Percentiles rank a stretch among this genome's conserved stretches.
Conservation (phyloP, 2,888 invertebrate genomes). For the Thelaira solivaga region DNA sequence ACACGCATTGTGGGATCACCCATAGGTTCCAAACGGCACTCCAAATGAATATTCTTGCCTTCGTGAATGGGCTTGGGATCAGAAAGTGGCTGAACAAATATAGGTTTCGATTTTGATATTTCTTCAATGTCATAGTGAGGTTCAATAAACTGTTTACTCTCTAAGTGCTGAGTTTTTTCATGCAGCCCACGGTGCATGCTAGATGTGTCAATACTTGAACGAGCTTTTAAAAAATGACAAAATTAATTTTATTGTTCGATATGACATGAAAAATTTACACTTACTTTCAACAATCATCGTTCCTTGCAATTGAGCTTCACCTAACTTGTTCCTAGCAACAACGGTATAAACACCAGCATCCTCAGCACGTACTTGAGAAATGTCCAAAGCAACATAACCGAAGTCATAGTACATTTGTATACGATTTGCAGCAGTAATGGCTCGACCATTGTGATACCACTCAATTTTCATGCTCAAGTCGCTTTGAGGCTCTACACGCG, state of each 20-base stretch:
- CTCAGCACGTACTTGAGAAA: slow-evolving; percentile 92
- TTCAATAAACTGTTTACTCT: slow-evolving; percentile 90
- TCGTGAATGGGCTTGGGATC: slow-evolving; percentile 91
- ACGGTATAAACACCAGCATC: slow-evolving; percentile 96
- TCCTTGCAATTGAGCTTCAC: slow-evolving; percentile 90
- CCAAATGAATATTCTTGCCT: slow-evolving; percentile 93
- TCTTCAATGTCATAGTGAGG: slow-evolving; percentile 94
- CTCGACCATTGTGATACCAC: slow-evolving; percentile 97
- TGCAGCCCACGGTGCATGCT: slow-evolving; percentile 92
- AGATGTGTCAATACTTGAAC: slow-evolving; percentile 91
- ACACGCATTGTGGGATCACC: slow-evolving; percentile 97
- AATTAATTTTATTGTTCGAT: background rate
- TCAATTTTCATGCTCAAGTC: slow-evolving; percentile 95
- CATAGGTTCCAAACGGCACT: slow-evolving; percentile 95
- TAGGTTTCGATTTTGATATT: slow-evolving; percentile 95
- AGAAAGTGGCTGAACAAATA: slow-evolving; percentile 92
- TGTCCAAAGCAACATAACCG: slow-evolving; percentile 97
- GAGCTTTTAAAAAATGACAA: slow-evolving; percentile 80
- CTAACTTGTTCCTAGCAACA: slow-evolving; percentile 92
- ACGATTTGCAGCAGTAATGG: slow-evolving; percentile 91
- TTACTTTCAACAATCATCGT: slow-evolving; percentile 93
- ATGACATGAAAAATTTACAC: slow-evolving; percentile 75
- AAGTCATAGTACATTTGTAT: slow-evolving; percentile 97
- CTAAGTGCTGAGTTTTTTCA: slow-evolving; percentile 91
- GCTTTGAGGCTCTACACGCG: slow-evolving; percentile 95